These are phyloP conservation scores for Phoeniculus purpureus DNA, from an alignment of 2,797 vertebrate genomes.

Conservation along the genomic window DNA sequence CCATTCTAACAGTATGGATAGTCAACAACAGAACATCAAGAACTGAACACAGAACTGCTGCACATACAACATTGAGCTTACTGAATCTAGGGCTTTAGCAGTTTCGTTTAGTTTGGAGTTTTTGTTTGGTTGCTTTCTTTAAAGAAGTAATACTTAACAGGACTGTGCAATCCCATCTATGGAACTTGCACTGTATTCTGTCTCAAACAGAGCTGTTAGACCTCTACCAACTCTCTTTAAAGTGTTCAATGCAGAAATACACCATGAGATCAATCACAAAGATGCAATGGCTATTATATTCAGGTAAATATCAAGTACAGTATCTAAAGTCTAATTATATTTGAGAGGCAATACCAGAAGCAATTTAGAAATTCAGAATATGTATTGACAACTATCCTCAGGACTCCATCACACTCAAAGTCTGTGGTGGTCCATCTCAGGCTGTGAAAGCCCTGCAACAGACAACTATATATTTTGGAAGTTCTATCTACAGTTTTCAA, in stretches of 20 bases:
- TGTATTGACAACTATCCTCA: neutral
- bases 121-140: neutral
- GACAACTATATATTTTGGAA: neutral
- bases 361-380: neutral
- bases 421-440: neutral
- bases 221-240: neutral
- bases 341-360: neutral
- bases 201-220: neutral
- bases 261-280: neutral
- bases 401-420: neutral
- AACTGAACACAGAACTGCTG: rapidly evolving
- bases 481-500: neutral
- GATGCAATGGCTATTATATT: neutral
- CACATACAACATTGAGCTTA: neutral
- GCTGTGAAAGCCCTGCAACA: neutral
- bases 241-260: neutral
- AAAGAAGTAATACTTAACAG: neutral
- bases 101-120: neutral
- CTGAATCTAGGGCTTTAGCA: neutral
- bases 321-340: neutral
- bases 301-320: neutral
- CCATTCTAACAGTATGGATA: neutral
- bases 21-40: neutral
- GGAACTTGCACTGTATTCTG: neutral
- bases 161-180: neutral